Evolutionary conservation across 2,797 vertebrate genomes (phyloP).

Genomic region (Phataginus tricuspis): DNA sequence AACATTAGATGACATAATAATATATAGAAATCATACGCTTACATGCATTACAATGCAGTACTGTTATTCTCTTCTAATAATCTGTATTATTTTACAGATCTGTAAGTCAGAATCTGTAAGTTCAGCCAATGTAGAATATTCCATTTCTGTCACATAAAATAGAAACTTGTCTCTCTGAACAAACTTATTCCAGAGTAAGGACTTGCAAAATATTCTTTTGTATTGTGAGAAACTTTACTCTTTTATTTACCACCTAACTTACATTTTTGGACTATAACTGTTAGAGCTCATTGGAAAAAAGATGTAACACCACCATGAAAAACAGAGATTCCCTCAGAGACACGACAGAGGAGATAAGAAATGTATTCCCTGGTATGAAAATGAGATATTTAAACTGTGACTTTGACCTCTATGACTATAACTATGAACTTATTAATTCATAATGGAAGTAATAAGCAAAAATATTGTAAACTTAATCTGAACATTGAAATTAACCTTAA

Average conservation of each 20-base stretch:
- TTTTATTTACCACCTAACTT: neutral
- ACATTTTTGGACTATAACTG: neutral
- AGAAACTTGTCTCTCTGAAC: neutral
- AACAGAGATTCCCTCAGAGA: neutral
- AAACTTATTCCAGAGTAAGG: neutral
- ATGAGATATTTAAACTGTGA: slow-evolving; percentile 4
- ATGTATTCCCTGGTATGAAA: neutral
- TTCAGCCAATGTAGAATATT: neutral
- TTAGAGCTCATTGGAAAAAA: neutral
- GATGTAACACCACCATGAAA: neutral
- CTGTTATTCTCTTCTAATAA: neutral
- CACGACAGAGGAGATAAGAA: neutral
- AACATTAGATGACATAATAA: neutral
- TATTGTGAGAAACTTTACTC: neutral
- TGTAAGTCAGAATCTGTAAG: neutral
- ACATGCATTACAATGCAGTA: neutral
- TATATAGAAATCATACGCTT: neutral
- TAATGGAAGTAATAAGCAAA: neutral
- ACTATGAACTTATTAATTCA: neutral
- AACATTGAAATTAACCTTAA: slow-evolving; percentile 8
- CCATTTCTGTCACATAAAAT: slow-evolving; percentile 10
- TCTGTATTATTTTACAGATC: too few species aligned
- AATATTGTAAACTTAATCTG: slow-evolving; percentile 24
- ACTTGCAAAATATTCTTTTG: slow-evolving; percentile 23
- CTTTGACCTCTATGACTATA: neutral